phyloP scores from a whole-genome alignment of 2,113 vertebrate species.

The Suncus etruscus region DNA sequence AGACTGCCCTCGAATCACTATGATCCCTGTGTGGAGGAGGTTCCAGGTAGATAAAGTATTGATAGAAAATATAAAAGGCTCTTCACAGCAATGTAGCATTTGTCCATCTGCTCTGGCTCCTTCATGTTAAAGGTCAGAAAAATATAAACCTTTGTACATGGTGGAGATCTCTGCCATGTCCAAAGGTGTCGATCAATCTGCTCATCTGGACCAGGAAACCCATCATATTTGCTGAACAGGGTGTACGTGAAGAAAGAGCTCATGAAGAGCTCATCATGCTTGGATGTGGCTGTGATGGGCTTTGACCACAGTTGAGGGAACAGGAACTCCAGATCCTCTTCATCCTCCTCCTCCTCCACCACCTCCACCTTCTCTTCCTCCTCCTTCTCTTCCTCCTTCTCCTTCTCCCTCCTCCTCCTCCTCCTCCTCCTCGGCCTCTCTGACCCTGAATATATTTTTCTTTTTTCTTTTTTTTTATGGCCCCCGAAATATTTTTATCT shows the following conservation, averaged over 20 bases:
- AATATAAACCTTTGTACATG: neutral
- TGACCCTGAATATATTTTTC: too few relatives aligned
- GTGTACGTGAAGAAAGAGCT: neutral
- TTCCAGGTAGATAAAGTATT: neutral
- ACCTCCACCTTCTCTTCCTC: too few relatives aligned
- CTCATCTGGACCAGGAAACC: neutral
- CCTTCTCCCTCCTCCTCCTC: neutral
- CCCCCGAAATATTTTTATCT: too few relatives aligned
- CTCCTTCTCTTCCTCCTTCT: too few relatives aligned
- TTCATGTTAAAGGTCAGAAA: neutral
- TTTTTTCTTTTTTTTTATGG: too few relatives aligned
- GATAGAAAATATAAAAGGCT: neutral
- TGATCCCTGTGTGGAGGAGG: neutral
- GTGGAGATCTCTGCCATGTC: neutral
- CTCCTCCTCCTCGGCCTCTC: neutral
- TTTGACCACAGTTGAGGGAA: neutral
- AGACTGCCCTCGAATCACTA: neutral
- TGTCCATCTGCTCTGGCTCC: neutral
- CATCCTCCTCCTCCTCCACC: too few relatives aligned
- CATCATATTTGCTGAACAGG: neutral
- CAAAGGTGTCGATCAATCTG: neutral
- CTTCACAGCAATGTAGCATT: neutral
- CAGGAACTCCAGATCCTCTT: neutral
- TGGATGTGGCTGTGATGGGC: neutral
- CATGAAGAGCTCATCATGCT: neutral